phyloP scores from a whole-genome alignment of 2,797 vertebrate species.

The Danio tinwini region DNA sequence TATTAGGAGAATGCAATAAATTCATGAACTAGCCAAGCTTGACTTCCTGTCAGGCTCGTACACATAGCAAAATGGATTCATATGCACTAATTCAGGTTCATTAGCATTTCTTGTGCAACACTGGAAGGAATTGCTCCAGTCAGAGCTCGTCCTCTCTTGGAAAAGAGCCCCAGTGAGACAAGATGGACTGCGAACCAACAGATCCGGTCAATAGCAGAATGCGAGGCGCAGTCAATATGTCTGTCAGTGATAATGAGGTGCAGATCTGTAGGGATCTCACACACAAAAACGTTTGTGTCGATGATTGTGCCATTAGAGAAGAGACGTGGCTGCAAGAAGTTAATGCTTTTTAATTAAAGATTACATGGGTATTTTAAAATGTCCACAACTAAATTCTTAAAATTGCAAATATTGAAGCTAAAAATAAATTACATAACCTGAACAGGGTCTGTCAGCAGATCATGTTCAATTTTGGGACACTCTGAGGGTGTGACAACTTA shows the following conservation, averaged over 20 bases:
- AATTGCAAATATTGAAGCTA: not conserved
- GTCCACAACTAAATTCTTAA: not conserved
- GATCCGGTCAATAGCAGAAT: constrained; percentile 48
- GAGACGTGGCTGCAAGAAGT: too few species aligned
- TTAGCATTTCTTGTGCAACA: constrained; percentile 35
- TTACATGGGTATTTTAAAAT: not conserved
- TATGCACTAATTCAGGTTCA: constrained; percentile 13
- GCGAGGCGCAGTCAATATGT: constrained; percentile 41
- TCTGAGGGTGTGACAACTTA: not conserved
- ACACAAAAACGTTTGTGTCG: not conserved
- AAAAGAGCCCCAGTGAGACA: constrained; percentile 16
- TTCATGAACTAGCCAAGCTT: constrained; percentile 16
- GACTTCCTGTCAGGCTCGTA: constrained; percentile 23
- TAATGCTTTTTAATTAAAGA: too few species aligned
- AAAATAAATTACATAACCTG: not conserved
- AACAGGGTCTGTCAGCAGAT: not conserved
- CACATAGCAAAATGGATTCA: constrained; percentile 31
- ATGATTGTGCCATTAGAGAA: too few species aligned
- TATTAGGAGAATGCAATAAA: constrained; percentile 3
- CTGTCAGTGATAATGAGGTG: constrained; percentile 49
- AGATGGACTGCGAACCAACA: constrained; percentile 41
- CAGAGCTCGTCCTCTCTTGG: constrained; percentile 17
- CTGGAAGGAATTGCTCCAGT: constrained; percentile 22
- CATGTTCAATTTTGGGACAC: not conserved
- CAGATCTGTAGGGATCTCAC: not conserved